These are phyloP conservation scores for Gasteruption jaculator DNA, from an alignment of 2,888 invertebrate genomes.

Conservation along the genomic window DNA sequence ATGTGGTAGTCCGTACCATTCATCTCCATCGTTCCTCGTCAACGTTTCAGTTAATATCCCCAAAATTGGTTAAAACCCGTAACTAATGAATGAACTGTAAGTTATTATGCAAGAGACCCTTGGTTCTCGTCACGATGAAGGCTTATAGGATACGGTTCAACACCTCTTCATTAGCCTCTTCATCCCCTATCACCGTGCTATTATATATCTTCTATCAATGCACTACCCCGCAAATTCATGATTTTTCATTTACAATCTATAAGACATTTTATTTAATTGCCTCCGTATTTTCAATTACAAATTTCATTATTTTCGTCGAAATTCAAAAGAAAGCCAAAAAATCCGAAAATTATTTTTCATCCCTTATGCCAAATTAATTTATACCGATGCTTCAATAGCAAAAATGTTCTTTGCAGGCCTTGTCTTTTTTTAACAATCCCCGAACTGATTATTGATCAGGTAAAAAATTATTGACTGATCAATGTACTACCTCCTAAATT, in stretches of 20 bases:
- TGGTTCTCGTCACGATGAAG: constrained; percentile 37
- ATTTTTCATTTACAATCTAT: constrained; percentile 5
- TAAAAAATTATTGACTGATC: no score
- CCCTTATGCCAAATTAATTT: no score
- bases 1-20: no score
- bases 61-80: constrained; percentile 51
- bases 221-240: constrained; percentile 1
- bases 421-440: no score
- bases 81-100: constrained; percentile 48
- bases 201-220: constrained; percentile 13
- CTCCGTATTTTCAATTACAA: no score
- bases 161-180: constrained; percentile 50
- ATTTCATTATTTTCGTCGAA: not conserved
- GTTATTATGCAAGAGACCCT: constrained; percentile 45
- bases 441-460: no score
- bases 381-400: no score
- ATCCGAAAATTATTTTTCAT: no score
- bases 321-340: no score
- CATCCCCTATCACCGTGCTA: constrained; percentile 20
- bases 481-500: no score
- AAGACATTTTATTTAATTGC: constrained; percentile 14
- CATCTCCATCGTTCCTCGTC: constrained; percentile 15
- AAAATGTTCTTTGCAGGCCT: no score
- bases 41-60: constrained; percentile 36
- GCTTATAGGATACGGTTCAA: constrained; percentile 48